Conservation (phyloP, 2,888 invertebrate genomes). For the Trissolcus japonicus region DNA sequence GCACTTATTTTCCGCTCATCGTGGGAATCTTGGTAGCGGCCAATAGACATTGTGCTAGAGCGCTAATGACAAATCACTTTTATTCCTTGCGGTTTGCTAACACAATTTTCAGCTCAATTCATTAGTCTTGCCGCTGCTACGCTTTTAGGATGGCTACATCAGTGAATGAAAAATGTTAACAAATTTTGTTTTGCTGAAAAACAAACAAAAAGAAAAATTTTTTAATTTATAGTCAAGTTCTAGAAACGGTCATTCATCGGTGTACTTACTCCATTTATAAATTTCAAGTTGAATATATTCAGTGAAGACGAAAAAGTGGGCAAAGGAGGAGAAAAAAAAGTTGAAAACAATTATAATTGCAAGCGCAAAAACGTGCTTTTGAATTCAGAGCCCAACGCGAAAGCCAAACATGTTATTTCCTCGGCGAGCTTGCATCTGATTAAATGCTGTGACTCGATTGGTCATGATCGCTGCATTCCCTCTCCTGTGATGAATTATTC, state of each 20-base stretch:
- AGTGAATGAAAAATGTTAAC: too few species aligned
- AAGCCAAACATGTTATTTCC: slow-evolving; percentile 70
- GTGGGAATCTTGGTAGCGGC: slow-evolving; percentile 60
- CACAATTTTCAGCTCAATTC: slow-evolving; percentile 7
- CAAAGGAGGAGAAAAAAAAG: too few species aligned
- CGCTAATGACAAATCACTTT: slow-evolving; percentile 42
- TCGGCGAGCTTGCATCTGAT: slow-evolving; percentile 67
- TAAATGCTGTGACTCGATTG: slow-evolving; percentile 64
- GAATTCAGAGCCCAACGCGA: slow-evolving; percentile 46
- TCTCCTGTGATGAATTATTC: slow-evolving; percentile 63
- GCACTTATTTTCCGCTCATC: slow-evolving; percentile 64
- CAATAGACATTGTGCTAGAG: slow-evolving; percentile 24
- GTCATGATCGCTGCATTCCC: slow-evolving; percentile 65
- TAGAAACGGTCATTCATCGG: too few species aligned
- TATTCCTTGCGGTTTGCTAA: slow-evolving; percentile 8
- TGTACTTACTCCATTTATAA: too few species aligned
- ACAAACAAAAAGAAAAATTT: too few species aligned
- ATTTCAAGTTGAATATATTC: too few species aligned
- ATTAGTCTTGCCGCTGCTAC: neutral
- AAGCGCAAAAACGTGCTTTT: slow-evolving; percentile 38
- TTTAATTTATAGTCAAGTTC: too few species aligned
- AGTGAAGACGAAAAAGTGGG: too few species aligned
- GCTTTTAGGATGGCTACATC: too few species aligned
- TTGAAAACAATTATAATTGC: neutral
- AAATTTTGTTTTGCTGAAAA: too few species aligned